Base-by-base conservation (phyloP, 1,140 invertebrate genomes). In the Papilio aristodemus region DNA sequence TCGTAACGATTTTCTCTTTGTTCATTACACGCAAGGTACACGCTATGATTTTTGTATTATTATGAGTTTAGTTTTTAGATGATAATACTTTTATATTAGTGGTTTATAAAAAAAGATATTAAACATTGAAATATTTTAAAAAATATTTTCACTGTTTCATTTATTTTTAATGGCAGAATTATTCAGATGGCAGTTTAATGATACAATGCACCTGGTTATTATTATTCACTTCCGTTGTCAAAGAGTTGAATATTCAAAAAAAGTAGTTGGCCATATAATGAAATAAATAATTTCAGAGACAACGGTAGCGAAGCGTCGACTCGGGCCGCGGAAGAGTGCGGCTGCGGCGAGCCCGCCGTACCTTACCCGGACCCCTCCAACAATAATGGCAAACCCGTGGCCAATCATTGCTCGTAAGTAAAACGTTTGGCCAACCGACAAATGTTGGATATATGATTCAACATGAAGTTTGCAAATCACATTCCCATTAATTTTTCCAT, bases 251-350 rank as follows among this genome's bases (percentile, higher is more conserved):
- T 13, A 25, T 25, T 25, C 62, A 50, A 32, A 62, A 19, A 60
- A 19, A n/a, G 9, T 14, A 25, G 37, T 66, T 27, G 63, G n/a
- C 17, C 19, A 19, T 66, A 46, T 50, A 50, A 62, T 46, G 8
- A 32, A 57, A 39, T 0, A 39, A 59, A 41, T 72, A 67, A 67
- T 89, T 92, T 41, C 86, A 92, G 91, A 74, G 91, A 92, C 85
- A 92, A 91, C 83, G 89, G 87, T 77, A 92, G 91, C 82, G 89
- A 91, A 57, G 89, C 91, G n/a, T 92, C 90, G 5, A 92, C 91
- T 14, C 77, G 87, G 36, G 76, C 88, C 25, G 91, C 86, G 0
- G 91, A 91, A 68, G 91, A 92, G 46, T 85, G 75, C 73, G 76
- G 73, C 6, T 88, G 86, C 72, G 85, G 81, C 11, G 78, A 74